Evolutionary conservation across 1,140 invertebrate genomes (phyloP).

Genomic region (Diprion similis): DNA sequence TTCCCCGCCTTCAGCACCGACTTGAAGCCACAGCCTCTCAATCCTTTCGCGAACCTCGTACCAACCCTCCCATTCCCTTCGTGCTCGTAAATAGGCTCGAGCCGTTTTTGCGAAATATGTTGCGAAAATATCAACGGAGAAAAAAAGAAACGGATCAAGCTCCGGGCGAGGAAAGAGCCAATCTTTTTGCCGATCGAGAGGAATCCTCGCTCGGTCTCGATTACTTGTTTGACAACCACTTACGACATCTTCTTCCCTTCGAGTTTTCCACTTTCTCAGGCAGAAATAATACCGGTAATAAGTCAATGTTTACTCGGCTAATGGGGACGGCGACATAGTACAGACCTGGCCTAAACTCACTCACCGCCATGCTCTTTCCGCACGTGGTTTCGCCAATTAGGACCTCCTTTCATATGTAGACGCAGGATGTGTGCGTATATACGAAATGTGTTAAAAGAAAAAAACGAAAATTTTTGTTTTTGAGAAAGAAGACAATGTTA

Average conservation of each 20-base stretch:
- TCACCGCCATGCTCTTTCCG: constrained; percentile 19
- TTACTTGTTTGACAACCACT: constrained; percentile 7
- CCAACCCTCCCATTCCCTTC: too few species aligned
- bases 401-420: too few species aligned
- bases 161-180: background rate
- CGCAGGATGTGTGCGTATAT: too few species aligned
- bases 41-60: background rate
- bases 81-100: too few species aligned
- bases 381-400: background rate
- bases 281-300: constrained; percentile 34
- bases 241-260: background rate
- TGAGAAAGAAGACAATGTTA: too few species aligned
- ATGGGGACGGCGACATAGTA: constrained; percentile 26
- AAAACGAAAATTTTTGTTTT: too few species aligned
- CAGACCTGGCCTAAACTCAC: constrained; percentile 19
- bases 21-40: background rate
- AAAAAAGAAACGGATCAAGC: background rate
- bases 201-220: background rate
- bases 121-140: background rate
- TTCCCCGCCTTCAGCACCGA: background rate
- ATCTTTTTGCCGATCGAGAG: background rate
- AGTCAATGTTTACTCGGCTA: constrained; percentile 41
- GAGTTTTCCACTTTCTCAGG: constrained; percentile 23
- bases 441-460: too few species aligned
- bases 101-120: too few species aligned